Evolutionary conservation across 2,888 invertebrate genomes (phyloP).

Genomic region (Agonopterix heracliana): DNA sequence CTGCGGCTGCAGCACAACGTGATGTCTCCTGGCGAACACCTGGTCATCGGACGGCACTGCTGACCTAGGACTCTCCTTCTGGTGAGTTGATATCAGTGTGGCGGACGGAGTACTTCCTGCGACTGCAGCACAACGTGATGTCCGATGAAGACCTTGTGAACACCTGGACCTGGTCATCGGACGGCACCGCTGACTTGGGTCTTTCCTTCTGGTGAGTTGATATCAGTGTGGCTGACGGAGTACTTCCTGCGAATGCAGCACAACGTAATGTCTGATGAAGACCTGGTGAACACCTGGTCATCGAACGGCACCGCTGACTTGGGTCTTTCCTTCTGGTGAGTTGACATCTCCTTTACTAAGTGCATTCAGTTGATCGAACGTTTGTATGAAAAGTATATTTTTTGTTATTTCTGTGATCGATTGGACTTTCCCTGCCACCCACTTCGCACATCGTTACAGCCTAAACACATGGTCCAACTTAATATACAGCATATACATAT

Average conservation of each 20-base stretch:
- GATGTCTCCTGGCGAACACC: conserved; percentile 81
- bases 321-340: conserved; percentile 91
- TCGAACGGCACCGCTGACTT: conserved; percentile 88
- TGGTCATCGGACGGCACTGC: conserved; percentile 91
- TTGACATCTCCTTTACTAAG: too few relatives aligned
- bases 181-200: conserved; percentile 87
- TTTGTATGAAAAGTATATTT: too few relatives aligned
- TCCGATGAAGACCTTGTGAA: conserved; percentile 87
- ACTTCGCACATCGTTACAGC: too few relatives aligned
- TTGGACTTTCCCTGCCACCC: too few relatives aligned
- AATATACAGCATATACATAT: too few relatives aligned
- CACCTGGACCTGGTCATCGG: conserved; percentile 83
- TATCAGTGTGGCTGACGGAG: conserved; percentile 89
- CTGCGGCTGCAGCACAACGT: conserved; percentile 88
- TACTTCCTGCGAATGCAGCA: conserved; percentile 87
- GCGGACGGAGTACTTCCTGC: conserved; percentile 88
- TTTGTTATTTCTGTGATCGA: too few relatives aligned
- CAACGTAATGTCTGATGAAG: conserved; percentile 89
- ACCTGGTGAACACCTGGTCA: conserved; percentile 87
- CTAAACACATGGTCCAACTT: too few relatives aligned
- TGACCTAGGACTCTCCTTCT: conserved; percentile 91
- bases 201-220: conserved; percentile 88
- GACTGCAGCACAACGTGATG: conserved; percentile 89
- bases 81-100: conserved; percentile 82
- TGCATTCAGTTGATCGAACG: too few relatives aligned